Evolutionary conservation across 2,888 invertebrate genomes (phyloP), one percentile per base, ranked within the genome.

Genomic region (Cosmopolites sordidus): DNA sequence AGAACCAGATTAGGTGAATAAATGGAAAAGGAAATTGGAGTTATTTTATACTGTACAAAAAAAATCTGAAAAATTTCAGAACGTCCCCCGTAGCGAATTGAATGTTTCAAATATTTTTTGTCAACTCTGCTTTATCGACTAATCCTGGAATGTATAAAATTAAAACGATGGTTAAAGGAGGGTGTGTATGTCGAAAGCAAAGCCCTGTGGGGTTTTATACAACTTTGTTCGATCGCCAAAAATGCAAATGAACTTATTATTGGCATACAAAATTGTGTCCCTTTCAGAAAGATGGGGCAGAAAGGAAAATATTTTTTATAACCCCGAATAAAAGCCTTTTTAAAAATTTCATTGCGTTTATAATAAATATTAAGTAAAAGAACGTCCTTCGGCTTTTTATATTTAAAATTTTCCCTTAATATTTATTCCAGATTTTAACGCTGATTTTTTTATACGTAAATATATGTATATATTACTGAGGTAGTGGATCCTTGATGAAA

Each of bases 171-270:
- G 54, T 58, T 58, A 51, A 51, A 51, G 48, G 58, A 52, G 54
- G 54, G 54, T 54, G 50, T 47, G 58, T 51, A 54, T 58, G 51
- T 54, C 51, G 58, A 50, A 43, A 54, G 38, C 58, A 51, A 54
- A 58, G 54, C 54, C 53, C 43, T 38, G 33, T 33, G 14, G 16
- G 50, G 51, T 43, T 52, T 51, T 51, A 45, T 43, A 30, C 43
- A 51, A 51, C 49, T 58, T 54, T 48, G 54, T 54, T 58, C 54
- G 42, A 54, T 51, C 54, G 58, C 51, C 51, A 58, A 54, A 56
- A 51, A 63, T 63, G 62, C 58, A 63, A 61, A 63, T 62, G 58
- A 58, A 58, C 59, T 61, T 60, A 61, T 60, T 60, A 61, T 61
- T 55, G 54, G 57, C 58, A 56, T 54, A 60, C 59, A 52, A 54